Evolutionary conservation across 2,113 vertebrate species (phyloP).

Genomic region (Chionis minor): DNA sequence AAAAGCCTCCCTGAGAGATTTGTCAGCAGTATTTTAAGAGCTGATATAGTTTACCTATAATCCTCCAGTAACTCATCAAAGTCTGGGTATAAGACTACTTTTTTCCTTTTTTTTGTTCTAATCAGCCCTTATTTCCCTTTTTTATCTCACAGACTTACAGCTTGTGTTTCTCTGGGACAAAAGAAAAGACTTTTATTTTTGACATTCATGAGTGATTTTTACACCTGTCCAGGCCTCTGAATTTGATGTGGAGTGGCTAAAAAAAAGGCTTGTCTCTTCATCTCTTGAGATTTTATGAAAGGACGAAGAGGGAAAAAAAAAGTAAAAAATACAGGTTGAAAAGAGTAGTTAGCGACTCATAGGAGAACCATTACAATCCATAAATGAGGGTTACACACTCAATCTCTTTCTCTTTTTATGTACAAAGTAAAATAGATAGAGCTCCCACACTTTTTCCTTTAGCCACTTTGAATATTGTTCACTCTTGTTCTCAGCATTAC

Average conservation of each 20-base stretch:
- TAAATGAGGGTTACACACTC: slow-evolving; percentile 28
- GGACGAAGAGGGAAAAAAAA: background rate
- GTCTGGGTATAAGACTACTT: background rate
- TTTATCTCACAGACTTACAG: background rate
- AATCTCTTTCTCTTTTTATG: slow-evolving; percentile 39
- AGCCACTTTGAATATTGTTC: slow-evolving; percentile 58
- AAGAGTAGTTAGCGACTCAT: slow-evolving; percentile 18
- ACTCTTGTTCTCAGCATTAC: slow-evolving; percentile 22
- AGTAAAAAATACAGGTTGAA: background rate
- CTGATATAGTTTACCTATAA: background rate
- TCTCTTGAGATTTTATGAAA: background rate
- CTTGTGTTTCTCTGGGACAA: background rate
- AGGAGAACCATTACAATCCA: slow-evolving; percentile 34
- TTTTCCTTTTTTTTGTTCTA: background rate
- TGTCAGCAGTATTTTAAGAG: background rate
- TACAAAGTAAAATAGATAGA: slow-evolving; percentile 44
- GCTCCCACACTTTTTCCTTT: slow-evolving; percentile 51
- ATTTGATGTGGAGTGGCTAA: background rate
- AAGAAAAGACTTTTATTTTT: background rate
- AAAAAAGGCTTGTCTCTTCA: background rate
- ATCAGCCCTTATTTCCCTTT: background rate
- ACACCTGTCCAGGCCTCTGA: background rate
- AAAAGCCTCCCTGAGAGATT: slow-evolving; percentile 4
- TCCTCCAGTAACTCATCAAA: background rate
- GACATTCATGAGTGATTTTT: background rate